A percentile compares a stretch with the other conserved stretches of the same genome.
phyloP scores from a whole-genome alignment of 2,113 vertebrate genomes.

The Pachycephala philippinensis region DNA sequence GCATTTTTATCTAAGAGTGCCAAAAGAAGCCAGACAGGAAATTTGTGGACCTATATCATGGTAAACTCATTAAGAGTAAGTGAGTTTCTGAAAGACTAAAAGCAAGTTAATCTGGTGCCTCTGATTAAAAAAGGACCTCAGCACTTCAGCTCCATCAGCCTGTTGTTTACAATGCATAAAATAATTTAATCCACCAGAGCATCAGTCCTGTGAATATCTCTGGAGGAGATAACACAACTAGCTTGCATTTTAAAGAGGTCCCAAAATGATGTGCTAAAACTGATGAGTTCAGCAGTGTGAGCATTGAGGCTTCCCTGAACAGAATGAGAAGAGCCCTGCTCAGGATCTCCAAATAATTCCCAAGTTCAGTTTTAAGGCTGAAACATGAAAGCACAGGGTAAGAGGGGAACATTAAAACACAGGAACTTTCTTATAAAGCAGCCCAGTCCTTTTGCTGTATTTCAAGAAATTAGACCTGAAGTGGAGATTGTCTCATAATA shows the following conservation, averaged over 20 bases:
- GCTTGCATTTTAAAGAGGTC: neutral
- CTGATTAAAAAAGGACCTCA: slow-evolving; percentile 52
- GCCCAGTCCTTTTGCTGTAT: neutral
- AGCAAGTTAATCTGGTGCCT: slow-evolving; percentile 47
- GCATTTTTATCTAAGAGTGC: slow-evolving; percentile 66
- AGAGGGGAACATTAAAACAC: neutral
- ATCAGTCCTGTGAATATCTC: neutral
- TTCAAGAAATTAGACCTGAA: neutral
- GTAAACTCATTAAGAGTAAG: slow-evolving; percentile 56
- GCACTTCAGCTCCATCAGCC: slow-evolving; percentile 5
- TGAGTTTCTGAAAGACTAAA: slow-evolving; percentile 53
- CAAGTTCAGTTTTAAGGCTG: neutral
- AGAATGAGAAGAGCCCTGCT: neutral
- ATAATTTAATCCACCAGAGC: slow-evolving; percentile 5
- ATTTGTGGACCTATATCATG: slow-evolving; percentile 32
- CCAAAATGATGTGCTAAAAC: neutral
- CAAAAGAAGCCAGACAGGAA: slow-evolving; percentile 62
- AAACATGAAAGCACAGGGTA: neutral
- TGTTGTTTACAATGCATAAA: slow-evolving; percentile 25
- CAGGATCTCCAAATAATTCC: neutral
- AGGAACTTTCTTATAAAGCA: neutral
- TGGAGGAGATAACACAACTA: neutral
- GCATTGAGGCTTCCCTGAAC: neutral
- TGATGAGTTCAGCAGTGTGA: accelerated
- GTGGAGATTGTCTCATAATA: neutral